Evolutionary conservation across 2,888 invertebrate genomes (phyloP).

Genomic region (Troglohyphantes excavatus): DNA sequence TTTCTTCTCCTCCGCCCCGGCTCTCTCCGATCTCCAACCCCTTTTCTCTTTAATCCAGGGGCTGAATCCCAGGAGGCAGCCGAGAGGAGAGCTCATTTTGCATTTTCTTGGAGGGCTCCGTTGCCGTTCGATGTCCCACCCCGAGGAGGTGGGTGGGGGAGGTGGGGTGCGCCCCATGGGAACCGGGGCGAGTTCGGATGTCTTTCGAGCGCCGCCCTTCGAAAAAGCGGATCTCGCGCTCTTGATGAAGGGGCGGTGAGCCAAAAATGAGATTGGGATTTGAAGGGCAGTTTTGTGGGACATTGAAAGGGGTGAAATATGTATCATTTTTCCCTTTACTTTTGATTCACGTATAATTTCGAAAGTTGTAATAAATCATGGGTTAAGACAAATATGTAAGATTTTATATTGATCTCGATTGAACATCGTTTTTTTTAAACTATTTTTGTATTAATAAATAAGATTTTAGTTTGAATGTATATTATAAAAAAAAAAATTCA

Average conservation of each 20-base stretch:
- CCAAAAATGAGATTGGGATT: not conserved
- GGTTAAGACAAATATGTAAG: too few relatives aligned
- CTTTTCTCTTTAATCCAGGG: slow-evolving; percentile 59
- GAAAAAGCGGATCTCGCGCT: slow-evolving; percentile 50
- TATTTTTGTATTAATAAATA: too few relatives aligned
- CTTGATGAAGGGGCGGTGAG: not conserved
- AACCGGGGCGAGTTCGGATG: slow-evolving; percentile 15
- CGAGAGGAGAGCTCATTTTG: slow-evolving; percentile 68
- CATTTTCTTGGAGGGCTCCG: slow-evolving; percentile 57
- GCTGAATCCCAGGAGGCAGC: slow-evolving; percentile 18
- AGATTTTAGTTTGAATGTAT: too few relatives aligned
- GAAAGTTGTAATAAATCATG: not conserved
- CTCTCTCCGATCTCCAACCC: slow-evolving; percentile 42
- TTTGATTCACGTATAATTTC: not conserved
- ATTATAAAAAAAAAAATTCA: too few relatives aligned
- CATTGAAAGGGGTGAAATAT: too few relatives aligned
- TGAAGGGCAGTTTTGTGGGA: not conserved
- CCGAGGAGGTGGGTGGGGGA: not conserved
- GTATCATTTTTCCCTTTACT: not conserved
- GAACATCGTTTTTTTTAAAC: too few relatives aligned
- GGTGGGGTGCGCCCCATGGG: slow-evolving; percentile 25
- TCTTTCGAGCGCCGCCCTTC: slow-evolving; percentile 38
- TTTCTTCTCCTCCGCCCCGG: not conserved
- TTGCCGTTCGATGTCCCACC: not conserved
- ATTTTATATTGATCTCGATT: too few relatives aligned